Base-by-base conservation (phyloP, 2,888 invertebrate species). In the Amblyteles armatorius region DNA sequence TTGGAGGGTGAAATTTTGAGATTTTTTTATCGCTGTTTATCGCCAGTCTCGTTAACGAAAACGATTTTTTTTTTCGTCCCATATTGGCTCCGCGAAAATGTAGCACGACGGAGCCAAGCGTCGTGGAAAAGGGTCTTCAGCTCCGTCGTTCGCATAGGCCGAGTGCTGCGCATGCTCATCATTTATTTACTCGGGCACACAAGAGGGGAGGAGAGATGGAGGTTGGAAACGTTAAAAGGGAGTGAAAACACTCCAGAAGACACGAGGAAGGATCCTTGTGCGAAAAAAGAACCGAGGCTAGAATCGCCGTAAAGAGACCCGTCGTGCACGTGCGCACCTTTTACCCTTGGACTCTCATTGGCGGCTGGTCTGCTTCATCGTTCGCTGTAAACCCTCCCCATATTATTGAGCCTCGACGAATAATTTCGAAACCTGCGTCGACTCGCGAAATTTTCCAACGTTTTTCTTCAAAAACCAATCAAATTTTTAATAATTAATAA, bases 181-280 rank as follows among this genome's bases (percentile, higher is more conserved):
- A 72, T 79, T 79, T 79, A 71, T 79, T 60, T 71, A 60, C 71
- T 44, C 48, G 71, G 33, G 60, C 33, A 11, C 55, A 52, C 22
- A 16, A 29, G 60, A 67, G 65, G 63, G 63, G 33, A 11, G 26
- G 67, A 9, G 67, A 22, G 26, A 33, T 40, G 44, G 65, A 36
- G n/a, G 13, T 3, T 29, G 7, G 60, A 16, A 16, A 29, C 26
- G 26, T 22, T 13, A 60, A 13, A 60, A 26, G 60, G 60, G 26
- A 60, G 60, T 29, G 26, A 60, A 67, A 80, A 48, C 63, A 63
- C 74, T 60, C 48, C 33, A n/a, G 33, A 63, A 60, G 60, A 60
- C 29, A 74, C 60, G 63, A 29, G 48, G 63, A 48, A 48, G 44
- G 60, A 60, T 60, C 19, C 29, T 74, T 63, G 29, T 48, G 48